Evolutionary conservation across 2,888 invertebrate species (phyloP).

Genomic region (Nineta flava): DNA sequence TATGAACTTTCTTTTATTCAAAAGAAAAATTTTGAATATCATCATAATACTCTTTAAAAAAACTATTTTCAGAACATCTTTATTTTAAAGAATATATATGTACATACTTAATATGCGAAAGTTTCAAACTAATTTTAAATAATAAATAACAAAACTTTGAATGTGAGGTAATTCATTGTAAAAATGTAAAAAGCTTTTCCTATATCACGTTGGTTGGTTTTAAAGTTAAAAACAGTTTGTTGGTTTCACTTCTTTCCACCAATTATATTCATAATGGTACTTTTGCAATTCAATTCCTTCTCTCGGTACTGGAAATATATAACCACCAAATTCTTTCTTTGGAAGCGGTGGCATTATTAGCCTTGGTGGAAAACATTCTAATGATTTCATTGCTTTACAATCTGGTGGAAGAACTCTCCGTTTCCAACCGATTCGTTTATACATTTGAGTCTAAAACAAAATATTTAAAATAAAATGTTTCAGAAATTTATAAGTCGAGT

Average conservation of each 20-base stretch:
- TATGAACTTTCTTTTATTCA: too few relatives aligned
- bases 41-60: too few relatives aligned
- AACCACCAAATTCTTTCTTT: conserved; percentile 28
- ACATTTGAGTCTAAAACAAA: conserved; percentile 25
- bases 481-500: not conserved
- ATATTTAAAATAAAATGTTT: conserved; percentile 3
- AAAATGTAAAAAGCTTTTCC: too few relatives aligned
- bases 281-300: conserved; percentile 41
- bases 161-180: too few relatives aligned
- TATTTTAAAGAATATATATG: too few relatives aligned
- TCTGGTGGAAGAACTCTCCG: conserved; percentile 33
- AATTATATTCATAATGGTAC: conserved; percentile 37
- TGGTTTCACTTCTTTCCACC: conserved; percentile 35
- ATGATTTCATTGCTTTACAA: conserved; percentile 30
- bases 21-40: too few relatives aligned
- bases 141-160: too few relatives aligned
- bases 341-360: conserved; percentile 32
- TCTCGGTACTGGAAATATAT: conserved; percentile 32
- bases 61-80: too few relatives aligned
- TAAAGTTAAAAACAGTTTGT: conserved; percentile 22
- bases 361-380: conserved; percentile 35
- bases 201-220: too few relatives aligned
- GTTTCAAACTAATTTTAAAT: too few relatives aligned
- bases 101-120: too few relatives aligned
- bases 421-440: conserved; percentile 35